phyloP scores from a whole-genome alignment of 2,113 vertebrate genomes.

The Cyprinus carpio region DNA sequence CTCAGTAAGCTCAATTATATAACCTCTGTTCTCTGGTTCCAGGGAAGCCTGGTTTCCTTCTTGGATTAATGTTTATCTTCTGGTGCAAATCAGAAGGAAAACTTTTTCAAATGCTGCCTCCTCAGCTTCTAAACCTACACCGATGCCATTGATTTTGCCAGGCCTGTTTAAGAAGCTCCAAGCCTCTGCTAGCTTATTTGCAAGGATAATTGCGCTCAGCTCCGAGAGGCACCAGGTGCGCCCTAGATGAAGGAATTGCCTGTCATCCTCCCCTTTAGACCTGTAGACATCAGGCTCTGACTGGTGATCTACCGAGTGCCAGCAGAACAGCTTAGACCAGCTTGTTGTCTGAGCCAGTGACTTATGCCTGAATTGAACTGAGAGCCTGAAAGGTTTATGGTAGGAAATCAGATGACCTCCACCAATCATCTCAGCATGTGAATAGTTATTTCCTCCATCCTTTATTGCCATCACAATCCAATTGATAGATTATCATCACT shows the following conservation, averaged over 20 bases:
- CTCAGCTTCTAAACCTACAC: not conserved
- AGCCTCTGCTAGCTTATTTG: conserved; percentile 1
- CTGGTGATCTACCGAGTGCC: not conserved
- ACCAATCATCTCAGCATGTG: conserved; percentile 12
- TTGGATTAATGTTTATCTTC: conserved; percentile 17
- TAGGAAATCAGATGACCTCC: not conserved
- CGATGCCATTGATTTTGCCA: not conserved
- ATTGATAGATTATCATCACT: not conserved
- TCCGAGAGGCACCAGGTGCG: not conserved
- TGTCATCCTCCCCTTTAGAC: conserved; percentile 9
- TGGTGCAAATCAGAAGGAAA: conserved; percentile 4
- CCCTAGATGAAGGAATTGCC: not conserved
- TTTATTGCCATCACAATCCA: not conserved
- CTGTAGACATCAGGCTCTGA: not conserved
- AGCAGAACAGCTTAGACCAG: not conserved
- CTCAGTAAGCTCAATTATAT: not conserved
- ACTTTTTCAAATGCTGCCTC: not conserved
- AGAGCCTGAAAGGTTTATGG: conserved; percentile 5
- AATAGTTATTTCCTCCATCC: not conserved
- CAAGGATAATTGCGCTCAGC: not conserved
- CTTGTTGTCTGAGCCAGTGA: not conserved
- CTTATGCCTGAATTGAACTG: not conserved
- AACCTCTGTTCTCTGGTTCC: not conserved
- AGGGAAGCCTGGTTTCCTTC: not conserved
- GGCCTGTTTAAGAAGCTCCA: not conserved